Percentiles rank a stretch among this genome's conserved stretches.
These are phyloP conservation scores for Oxytorus armatus DNA, from an alignment of 2,888 invertebrate genomes.

Conservation along the genomic window DNA sequence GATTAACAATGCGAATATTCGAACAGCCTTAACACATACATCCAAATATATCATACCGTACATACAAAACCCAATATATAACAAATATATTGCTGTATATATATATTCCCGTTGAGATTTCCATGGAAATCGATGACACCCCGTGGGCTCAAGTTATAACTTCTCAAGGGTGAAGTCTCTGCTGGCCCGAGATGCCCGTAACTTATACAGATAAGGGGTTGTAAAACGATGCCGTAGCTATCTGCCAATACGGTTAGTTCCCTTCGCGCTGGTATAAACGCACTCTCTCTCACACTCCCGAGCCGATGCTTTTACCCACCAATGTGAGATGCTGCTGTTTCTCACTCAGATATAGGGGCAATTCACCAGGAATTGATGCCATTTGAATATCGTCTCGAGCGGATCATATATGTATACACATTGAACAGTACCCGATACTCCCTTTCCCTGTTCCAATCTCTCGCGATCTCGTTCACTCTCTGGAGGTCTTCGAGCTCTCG, in stretches of 20 bases:
- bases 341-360: slow-evolving; percentile 76
- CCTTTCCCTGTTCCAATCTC: slow-evolving; percentile 46
- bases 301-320: slow-evolving; percentile 35
- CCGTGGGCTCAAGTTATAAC: slow-evolving; percentile 68
- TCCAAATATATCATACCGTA: slow-evolving; percentile 12
- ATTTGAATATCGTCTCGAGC: slow-evolving; percentile 81
- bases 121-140: slow-evolving; percentile 80
- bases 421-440: slow-evolving; percentile 49
- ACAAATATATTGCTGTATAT: slow-evolving; percentile 21
- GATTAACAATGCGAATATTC: slow-evolving; percentile 57
- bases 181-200: slow-evolving; percentile 77
- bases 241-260: slow-evolving; percentile 81
- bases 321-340: slow-evolving; percentile 39
- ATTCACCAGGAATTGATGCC: slow-evolving; percentile 82
- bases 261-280: slow-evolving; percentile 30
- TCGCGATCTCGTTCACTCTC: slow-evolving; percentile 33
- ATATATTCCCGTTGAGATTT: slow-evolving; percentile 70
- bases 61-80: not conserved
- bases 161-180: slow-evolving; percentile 67
- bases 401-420: slow-evolving; percentile 32
- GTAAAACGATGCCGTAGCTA: slow-evolving; percentile 82
- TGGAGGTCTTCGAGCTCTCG: slow-evolving; percentile 21
- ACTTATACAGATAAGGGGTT: slow-evolving; percentile 83
- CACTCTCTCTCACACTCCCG: slow-evolving; percentile 55
- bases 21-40: slow-evolving; percentile 1